These are phyloP conservation scores for Tapera naevia DNA, from an alignment of 2,797 vertebrate genomes.

Conservation along the genomic window DNA sequence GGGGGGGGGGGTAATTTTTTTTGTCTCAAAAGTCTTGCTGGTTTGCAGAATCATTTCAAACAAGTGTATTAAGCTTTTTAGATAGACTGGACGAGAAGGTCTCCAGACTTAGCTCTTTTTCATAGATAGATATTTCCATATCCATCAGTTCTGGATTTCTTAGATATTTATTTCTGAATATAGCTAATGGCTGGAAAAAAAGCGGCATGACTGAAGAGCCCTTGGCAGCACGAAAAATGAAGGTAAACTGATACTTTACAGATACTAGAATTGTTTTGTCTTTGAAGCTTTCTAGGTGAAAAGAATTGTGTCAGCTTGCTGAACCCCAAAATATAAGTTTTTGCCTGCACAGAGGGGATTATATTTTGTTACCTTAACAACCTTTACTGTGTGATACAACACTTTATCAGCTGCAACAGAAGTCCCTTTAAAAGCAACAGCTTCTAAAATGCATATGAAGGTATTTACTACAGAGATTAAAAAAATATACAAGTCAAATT, in stretches of 20 bases:
- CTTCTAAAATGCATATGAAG: neutral
- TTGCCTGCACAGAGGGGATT: neutral
- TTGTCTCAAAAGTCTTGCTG: neutral
- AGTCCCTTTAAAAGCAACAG: neutral
- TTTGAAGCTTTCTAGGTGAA: neutral
- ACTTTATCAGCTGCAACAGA: neutral
- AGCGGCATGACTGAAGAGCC: neutral
- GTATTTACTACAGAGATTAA: neutral
- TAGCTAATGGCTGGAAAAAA: neutral
- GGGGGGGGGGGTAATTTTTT: fast-evolving
- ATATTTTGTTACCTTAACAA: neutral
- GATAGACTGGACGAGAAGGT: neutral
- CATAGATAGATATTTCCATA: neutral
- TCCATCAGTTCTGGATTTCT: neutral
- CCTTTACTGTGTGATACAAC: fast-evolving
- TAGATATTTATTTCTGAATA: neutral
- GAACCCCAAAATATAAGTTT: neutral
- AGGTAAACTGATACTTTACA: neutral
- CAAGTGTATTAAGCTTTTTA: neutral
- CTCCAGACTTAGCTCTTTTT: neutral
- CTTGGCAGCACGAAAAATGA: neutral
- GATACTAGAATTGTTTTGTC: neutral
- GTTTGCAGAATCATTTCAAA: neutral
- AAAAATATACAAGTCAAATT: neutral
- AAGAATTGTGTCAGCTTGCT: neutral